phyloP scores from a whole-genome alignment of 2,113 vertebrate species.

The Setophaga petechia region DNA sequence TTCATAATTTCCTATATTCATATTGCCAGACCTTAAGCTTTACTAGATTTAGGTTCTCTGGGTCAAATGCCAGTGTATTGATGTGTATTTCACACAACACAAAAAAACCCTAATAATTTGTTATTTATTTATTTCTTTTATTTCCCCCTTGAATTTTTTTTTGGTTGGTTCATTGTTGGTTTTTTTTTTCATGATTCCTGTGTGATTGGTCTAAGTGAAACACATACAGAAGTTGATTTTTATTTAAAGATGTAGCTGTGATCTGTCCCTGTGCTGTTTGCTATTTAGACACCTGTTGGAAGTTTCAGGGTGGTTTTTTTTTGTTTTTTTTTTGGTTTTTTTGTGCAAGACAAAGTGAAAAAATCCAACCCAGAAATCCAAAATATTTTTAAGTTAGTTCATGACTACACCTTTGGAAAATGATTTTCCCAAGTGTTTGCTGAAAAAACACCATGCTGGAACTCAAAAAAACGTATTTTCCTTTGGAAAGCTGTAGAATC shows the following conservation, averaged over 20 bases:
- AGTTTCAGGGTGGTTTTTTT: neutral
- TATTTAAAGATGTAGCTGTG: neutral
- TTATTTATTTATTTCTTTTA: neutral
- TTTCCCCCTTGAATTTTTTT: rapidly evolving
- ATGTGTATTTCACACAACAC: neutral
- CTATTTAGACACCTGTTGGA: neutral
- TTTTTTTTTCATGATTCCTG: neutral
- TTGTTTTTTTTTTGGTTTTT: neutral
- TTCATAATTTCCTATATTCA: neutral
- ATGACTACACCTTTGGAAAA: neutral
- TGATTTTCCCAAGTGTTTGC: neutral
- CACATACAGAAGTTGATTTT: neutral
- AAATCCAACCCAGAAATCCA: neutral
- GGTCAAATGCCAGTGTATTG: rapidly evolving
- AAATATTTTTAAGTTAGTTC: neutral
- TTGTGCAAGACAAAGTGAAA: neutral
- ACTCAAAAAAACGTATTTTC: neutral
- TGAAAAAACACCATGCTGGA: neutral
- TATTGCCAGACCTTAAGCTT: neutral
- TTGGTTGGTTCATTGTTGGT: rapidly evolving
- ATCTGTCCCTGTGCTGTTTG: neutral
- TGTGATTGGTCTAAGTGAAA: neutral
- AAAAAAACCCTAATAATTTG: neutral
- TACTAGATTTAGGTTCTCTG: neutral
- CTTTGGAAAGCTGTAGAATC: neutral